Evolutionary conservation across 2,797 vertebrate genomes (phyloP), one percentile per base, ranked within the genome.

Genomic region (Euthynnus affinis): DNA sequence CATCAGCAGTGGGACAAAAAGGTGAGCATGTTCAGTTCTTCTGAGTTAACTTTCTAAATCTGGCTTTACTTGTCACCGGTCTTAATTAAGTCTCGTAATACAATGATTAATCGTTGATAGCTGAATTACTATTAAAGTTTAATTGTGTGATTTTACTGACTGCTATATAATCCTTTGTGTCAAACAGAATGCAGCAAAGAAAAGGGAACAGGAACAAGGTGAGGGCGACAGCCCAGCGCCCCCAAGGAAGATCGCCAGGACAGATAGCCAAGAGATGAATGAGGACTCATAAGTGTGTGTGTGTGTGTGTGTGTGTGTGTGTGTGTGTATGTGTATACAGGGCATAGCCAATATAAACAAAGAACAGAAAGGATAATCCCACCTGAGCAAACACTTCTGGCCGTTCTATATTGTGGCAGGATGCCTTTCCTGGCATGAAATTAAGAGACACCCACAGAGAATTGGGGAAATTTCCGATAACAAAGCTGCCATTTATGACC

Each of bases 1-100:
- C 98, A 99, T 87, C 98, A 98, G 93, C 98, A 99, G 94, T 99
- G 98, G 97, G 98, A 99, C 96, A 99, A 98, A 96, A 98, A 99
- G 97, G 98, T 98, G 91, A 76, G 88, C 57, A 3, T 14, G 15
- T 60, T 15, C n/a, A 42, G 1, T 42, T 74, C 7, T 53, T 37
- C 3, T 1, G 5, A 23, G 17, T 32, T 32, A 1, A 25, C 49
- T 60, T 46, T 1, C 14, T n/a, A 4, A 52, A 0, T 64, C 6
- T 46, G 1, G 0, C 32, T 8, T 67, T 1, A 67, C 7, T 63
- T 34, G 58, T 22, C 70, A 53, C 13, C 5, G 40, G 0, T 55
- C 4, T 29, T 22, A 44, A 18, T 46, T 46, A 20, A 1, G 4
- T 66, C 17, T 71, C 22, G 2, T 60, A 7, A 15, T 37, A 48